phyloP scores from a whole-genome alignment of 2,888 invertebrate genomes.

The Lochmaea capreae region DNA sequence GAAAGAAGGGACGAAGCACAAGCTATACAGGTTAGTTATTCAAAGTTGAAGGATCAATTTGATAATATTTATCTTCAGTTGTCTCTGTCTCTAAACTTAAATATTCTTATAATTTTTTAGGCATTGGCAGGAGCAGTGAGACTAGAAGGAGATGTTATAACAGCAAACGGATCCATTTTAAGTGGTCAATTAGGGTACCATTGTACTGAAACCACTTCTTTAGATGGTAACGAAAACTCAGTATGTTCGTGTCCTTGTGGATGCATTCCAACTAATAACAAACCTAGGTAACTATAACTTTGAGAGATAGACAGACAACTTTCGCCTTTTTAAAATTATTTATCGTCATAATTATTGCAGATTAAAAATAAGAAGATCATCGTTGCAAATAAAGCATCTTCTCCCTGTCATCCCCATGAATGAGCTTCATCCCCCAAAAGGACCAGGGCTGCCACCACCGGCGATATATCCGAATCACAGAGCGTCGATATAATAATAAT shows the following conservation, averaged over 20 bases:
- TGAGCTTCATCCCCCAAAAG: constrained; percentile 64
- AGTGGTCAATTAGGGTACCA: constrained; percentile 72
- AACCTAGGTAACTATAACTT: constrained; percentile 58
- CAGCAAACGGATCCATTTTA: constrained; percentile 90
- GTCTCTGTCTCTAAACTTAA: neutral
- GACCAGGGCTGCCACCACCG: constrained; percentile 61
- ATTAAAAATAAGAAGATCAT: constrained; percentile 62
- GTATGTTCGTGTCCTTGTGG: constrained; percentile 66
- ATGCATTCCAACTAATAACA: constrained; percentile 62
- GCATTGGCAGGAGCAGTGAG: constrained; percentile 95
- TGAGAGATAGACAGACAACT: no score
- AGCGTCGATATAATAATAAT: constrained; percentile 63
- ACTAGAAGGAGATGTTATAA: constrained; percentile 96
- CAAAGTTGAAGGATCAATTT: neutral
- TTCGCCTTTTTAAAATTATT: no score
- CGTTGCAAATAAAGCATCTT: constrained; percentile 63
- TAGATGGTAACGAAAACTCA: constrained; percentile 64
- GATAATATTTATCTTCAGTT: neutral
- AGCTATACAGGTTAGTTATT: constrained; percentile 79
- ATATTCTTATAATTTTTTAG: constrained; percentile 65
- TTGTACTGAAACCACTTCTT: constrained; percentile 65
- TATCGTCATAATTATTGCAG: constrained; percentile 50
- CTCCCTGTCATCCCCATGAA: constrained; percentile 65
- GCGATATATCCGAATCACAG: constrained; percentile 66
- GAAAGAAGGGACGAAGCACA: constrained; percentile 96